Base-by-base conservation (phyloP, 2,888 invertebrate species). In the Drosophila gaucha region DNA sequence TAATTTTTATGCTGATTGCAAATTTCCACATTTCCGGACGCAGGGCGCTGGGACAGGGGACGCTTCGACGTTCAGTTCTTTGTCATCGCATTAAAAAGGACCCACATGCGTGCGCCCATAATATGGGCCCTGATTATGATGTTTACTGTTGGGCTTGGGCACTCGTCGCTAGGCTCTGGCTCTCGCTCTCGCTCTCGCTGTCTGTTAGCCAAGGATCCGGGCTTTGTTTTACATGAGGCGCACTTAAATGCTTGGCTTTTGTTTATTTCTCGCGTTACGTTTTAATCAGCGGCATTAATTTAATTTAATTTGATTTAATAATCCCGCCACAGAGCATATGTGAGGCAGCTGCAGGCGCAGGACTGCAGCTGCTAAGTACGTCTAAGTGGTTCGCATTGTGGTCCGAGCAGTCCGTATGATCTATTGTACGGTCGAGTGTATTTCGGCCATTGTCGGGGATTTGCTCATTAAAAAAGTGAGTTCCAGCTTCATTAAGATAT, bases 231-330 rank as follows among this genome's bases (percentile, higher is more conserved):
- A 31, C 22, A 22, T 54, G 44, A 20, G 22, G 30, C 39, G 20
- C 31, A 12, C 38, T 46, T 64, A 51, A 63, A 47, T 47, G 59
- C 38, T 57, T 47, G 54, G 35, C 78, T 70, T 80, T 82, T 86
- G 87, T 83, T 68, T 78, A 55, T 20, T 49, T 46, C 38, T 47
- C 62, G 68, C 68, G 58, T 60, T 63, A 47, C 57, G 70, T 71
- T 87, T 87, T 79, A 83, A 83, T 87, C 80, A 86, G 78, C 62
- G 66, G 88, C 78, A 76, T 86, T 87, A 79, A 84, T 83, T 86
- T 84, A 84, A 87, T 87, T 84, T 85, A 86, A 85, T 85, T 87
- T 85, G 78, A 83, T 86, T 80, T 87, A 86, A 83, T 87, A 80
- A 64, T 70, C 54, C 28, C 6, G 12, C 44, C 73, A 44, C 46